Percentiles rank a stretch among this genome's conserved stretches.
phyloP scores from a whole-genome alignment of 2,888 invertebrate species.

The Polylopha cassiicola region DNA sequence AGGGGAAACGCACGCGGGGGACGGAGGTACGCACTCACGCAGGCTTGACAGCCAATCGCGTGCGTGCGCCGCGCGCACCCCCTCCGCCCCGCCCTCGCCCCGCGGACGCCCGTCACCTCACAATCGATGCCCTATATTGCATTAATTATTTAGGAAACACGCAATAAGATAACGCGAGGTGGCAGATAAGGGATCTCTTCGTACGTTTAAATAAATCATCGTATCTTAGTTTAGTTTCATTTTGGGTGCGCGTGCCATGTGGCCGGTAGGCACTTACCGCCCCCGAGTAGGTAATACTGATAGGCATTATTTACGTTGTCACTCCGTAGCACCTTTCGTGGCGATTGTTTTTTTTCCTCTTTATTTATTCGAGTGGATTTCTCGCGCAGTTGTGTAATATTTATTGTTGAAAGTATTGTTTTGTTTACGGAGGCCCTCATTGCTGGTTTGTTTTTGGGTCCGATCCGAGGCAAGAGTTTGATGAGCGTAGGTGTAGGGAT shows the following conservation, averaged over 20 bases:
- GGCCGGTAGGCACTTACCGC: conserved; percentile 6
- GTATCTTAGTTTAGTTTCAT: conserved; percentile 27
- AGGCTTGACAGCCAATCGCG: conserved; percentile 71
- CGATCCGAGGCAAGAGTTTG: no score
- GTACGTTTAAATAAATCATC: conserved; percentile 70
- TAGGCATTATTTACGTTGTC: conserved; percentile 55
- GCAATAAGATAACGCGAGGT: conserved; percentile 77
- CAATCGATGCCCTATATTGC: conserved; percentile 78
- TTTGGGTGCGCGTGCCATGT: conserved; percentile 19
- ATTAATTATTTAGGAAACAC: conserved; percentile 79
- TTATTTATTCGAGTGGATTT: conserved; percentile 23
- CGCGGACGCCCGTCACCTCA: conserved; percentile 70
- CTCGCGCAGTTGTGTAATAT: conserved; percentile 7
- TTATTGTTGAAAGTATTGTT: not conserved
- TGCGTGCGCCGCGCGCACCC: conserved; percentile 76
- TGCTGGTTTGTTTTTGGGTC: no score
- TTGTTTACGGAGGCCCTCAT: conserved; percentile 3
- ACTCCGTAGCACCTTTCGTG: conserved; percentile 30
- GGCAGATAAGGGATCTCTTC: conserved; percentile 71
- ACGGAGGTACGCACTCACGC: conserved; percentile 74
- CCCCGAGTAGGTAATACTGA: not conserved
- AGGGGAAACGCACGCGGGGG: conserved; percentile 68
- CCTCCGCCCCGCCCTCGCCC: conserved; percentile 59
- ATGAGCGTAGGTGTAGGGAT: conserved; percentile 8
- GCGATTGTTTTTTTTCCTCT: conserved; percentile 30